These are phyloP conservation scores for Barbus barbus DNA, from an alignment of 2,113 vertebrate genomes.

Conservation along the genomic window DNA sequence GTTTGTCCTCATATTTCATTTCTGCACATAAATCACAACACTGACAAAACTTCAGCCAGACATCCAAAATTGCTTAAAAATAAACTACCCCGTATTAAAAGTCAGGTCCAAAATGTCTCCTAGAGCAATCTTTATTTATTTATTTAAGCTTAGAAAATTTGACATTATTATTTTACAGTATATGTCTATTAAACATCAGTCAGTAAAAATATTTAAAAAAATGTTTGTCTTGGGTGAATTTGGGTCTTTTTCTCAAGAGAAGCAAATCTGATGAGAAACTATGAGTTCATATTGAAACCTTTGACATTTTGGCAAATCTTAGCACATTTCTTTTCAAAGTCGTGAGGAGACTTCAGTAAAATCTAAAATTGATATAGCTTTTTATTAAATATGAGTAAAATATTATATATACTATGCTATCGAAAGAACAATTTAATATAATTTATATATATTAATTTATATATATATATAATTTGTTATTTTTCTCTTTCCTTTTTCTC, in stretches of 20 bases:
- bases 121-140: not conserved
- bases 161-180: not conserved
- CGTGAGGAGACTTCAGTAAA: no score
- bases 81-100: not conserved
- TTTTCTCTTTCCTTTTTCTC: not conserved
- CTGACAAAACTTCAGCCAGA: constrained; percentile 6
- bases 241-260: not conserved
- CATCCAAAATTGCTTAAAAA: not conserved
- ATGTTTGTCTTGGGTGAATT: not conserved
- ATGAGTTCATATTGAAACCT: not conserved
- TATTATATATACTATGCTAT: not conserved
- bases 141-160: not conserved
- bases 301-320: not conserved
- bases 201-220: not conserved
- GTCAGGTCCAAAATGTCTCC: not conserved
- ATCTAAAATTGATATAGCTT: no score
- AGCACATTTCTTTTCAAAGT: not conserved
- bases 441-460: no score
- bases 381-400: not conserved
- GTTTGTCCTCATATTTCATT: constrained; percentile 14
- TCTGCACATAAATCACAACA: constrained; percentile 4
- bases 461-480: no score
- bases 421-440: no score
- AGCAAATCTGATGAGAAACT: not conserved
- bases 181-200: not conserved